Percentiles rank a stretch among this genome's conserved stretches.
These are phyloP conservation scores for Phataginus tricuspis DNA, from an alignment of 2,797 vertebrate species.

Conservation along the genomic window DNA sequence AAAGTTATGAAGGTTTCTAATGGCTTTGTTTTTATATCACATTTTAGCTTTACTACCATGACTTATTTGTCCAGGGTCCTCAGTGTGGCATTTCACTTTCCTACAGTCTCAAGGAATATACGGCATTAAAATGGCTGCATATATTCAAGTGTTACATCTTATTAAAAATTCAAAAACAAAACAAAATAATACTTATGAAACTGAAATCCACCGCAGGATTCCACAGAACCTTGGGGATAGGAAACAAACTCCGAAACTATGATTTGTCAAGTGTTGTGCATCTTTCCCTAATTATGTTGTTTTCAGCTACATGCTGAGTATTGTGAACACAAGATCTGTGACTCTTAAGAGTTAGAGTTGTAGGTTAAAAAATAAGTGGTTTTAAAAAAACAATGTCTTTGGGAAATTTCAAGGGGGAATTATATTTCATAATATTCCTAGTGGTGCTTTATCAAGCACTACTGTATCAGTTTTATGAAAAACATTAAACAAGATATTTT, in stretches of 20 bases:
- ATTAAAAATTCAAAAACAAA: slow-evolving; percentile 52
- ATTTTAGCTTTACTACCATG: neutral
- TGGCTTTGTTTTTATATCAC: neutral
- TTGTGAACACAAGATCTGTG: neutral
- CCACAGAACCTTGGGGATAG: neutral
- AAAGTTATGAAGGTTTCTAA: neutral
- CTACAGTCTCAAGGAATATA: neutral
- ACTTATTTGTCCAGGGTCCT: neutral
- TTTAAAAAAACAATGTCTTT: slow-evolving; percentile 35
- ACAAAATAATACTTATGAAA: slow-evolving; percentile 41
- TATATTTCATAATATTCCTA: neutral
- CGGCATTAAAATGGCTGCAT: slow-evolving; percentile 11
- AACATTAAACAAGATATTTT: neutral
- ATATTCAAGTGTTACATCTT: neutral
- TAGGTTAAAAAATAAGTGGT: slow-evolving; percentile 26
- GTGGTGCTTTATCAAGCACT: neutral
- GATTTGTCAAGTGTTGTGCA: slow-evolving; percentile 34
- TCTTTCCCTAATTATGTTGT: slow-evolving; percentile 43
- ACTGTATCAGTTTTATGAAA: slow-evolving; percentile 18
- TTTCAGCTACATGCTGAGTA: slow-evolving; percentile 43
- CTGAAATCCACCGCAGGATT: neutral
- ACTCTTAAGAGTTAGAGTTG: neutral
- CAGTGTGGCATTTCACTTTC: neutral
- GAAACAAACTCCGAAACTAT: slow-evolving; percentile 14
- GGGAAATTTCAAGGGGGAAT: neutral